Percentiles rank a stretch among this genome's conserved stretches.
These are phyloP conservation scores for Poeciliopsis presidionis DNA, from an alignment of 2,797 vertebrate species.

Conservation along the genomic window DNA sequence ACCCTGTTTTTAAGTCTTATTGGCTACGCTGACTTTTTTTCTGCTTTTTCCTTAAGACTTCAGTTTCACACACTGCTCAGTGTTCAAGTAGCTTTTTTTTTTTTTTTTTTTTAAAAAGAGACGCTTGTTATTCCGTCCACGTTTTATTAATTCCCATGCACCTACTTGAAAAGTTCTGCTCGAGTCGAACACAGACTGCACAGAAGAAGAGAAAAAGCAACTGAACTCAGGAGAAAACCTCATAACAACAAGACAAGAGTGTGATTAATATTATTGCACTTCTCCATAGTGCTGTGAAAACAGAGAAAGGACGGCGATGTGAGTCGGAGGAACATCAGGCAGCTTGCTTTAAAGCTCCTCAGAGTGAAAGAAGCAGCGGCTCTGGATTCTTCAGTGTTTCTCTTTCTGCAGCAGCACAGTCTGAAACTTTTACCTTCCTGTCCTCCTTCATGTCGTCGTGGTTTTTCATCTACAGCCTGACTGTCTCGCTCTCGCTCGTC, in stretches of 20 bases:
- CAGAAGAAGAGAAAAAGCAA: not conserved
- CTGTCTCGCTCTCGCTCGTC: not conserved
- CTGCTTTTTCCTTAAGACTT: not conserved
- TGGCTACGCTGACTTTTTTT: not conserved
- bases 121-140: not conserved
- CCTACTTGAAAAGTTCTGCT: not conserved
- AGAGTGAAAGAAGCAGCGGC: conserved; percentile 5
- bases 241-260: not conserved
- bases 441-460: conserved; percentile 5
- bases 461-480: conserved; percentile 22
- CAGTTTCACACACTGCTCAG: not conserved
- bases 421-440: conserved; percentile 10
- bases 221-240: not conserved
- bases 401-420: not conserved
- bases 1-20: not conserved
- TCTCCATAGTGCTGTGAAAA: not conserved
- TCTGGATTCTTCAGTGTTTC: conserved; percentile 12
- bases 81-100: not conserved
- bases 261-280: not conserved
- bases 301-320: not conserved
- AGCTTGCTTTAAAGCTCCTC: conserved; percentile 9
- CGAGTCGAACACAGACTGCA: not conserved
- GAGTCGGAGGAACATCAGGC: conserved; percentile 1
- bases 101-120: no score
- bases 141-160: not conserved